These are phyloP conservation scores for Herpailurus yagouaroundi DNA, from an alignment of 2,113 vertebrate genomes.

Conservation along the genomic window DNA sequence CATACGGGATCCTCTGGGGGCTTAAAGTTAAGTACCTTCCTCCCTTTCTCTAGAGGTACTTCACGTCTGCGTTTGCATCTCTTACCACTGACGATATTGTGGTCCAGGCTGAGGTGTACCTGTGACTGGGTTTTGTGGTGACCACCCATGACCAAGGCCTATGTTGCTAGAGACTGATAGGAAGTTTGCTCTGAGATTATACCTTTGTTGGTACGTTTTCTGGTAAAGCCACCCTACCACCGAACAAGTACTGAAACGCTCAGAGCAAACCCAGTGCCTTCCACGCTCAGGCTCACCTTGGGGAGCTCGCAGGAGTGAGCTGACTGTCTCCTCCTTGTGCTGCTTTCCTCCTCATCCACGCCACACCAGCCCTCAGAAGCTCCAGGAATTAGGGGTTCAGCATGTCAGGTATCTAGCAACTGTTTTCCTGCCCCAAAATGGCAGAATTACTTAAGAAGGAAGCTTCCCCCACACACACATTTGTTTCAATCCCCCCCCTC, in stretches of 20 bases:
- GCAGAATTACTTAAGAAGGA: background rate
- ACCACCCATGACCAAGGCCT: background rate
- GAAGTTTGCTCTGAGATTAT: background rate
- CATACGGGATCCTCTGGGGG: rapidly evolving
- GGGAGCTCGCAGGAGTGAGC: too few relatives aligned
- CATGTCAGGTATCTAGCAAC: background rate
- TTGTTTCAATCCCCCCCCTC: background rate
- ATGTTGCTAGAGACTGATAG: background rate
- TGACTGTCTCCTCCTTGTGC: background rate
- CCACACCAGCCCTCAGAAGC: background rate
- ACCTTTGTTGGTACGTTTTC: background rate
- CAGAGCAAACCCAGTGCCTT: background rate
- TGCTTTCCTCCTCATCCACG: background rate
- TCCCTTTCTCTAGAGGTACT: background rate
- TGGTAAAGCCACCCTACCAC: background rate
- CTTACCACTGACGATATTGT: background rate
- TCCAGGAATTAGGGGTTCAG: background rate
- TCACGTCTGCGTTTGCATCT: background rate
- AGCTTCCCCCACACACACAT: background rate
- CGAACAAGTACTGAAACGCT: background rate
- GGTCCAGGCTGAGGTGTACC: background rate
- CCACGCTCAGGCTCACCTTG: background rate
- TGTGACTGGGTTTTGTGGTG: background rate
- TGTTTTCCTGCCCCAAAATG: background rate
- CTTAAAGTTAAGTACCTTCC: background rate